phyloP scores from a whole-genome alignment of 2,113 vertebrate genomes.

The Stictonetta naevosa region DNA sequence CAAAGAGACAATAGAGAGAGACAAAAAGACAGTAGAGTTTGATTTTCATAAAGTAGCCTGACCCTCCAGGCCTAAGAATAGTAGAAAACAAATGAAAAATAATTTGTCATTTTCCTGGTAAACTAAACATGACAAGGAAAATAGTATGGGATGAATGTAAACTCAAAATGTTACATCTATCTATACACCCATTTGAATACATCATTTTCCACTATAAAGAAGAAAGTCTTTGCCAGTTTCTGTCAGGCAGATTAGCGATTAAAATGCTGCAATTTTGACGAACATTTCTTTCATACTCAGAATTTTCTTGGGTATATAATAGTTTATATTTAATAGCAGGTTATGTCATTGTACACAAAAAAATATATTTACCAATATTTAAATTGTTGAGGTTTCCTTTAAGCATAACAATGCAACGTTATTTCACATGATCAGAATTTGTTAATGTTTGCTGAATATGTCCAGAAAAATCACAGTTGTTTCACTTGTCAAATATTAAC shows the following conservation, averaged over 20 bases:
- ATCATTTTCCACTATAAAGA: background rate
- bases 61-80: background rate
- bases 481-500: background rate
- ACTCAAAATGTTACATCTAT: background rate
- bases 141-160: constrained; percentile 26
- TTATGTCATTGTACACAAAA: background rate
- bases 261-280: background rate
- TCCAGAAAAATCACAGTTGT: background rate
- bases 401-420: background rate
- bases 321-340: background rate
- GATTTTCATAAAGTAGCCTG: constrained; percentile 36
- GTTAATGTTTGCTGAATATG: background rate
- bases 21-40: background rate
- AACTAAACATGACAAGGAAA: constrained; percentile 58
- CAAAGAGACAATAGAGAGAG: background rate
- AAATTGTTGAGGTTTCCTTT: background rate
- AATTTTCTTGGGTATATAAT: background rate
- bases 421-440: background rate
- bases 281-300: background rate
- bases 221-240: background rate
- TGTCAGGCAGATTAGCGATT: background rate
- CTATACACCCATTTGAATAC: background rate
- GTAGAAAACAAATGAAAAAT: constrained; percentile 47
- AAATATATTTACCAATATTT: background rate
- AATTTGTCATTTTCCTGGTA: constrained; percentile 23